phyloP scores from a whole-genome alignment of 2,113 vertebrate genomes.

The Synodontis membranacea region DNA sequence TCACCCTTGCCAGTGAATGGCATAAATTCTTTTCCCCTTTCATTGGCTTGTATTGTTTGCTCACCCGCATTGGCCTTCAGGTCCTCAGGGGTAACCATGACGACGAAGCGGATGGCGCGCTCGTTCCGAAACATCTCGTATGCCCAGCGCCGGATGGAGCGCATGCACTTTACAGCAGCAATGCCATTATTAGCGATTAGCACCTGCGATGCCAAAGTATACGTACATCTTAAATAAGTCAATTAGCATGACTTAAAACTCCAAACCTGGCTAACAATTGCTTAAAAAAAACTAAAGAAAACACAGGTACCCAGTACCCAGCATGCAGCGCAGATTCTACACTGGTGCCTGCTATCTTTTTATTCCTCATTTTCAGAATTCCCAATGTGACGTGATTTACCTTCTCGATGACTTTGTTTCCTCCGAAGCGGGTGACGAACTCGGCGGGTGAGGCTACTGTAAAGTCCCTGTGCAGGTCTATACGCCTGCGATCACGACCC shows the following conservation, averaged over 20 bases:
- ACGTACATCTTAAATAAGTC: neutral
- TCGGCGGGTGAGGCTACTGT: conserved; percentile 97
- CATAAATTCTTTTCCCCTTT: conserved; percentile 7
- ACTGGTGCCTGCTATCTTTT: neutral
- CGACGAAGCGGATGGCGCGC: conserved; percentile 93
- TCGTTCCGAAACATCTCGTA: conserved; percentile 99
- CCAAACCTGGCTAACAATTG: neutral
- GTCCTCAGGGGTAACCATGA: conserved; percentile 98
- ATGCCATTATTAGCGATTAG: conserved; percentile 99
- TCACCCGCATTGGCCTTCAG: conserved; percentile 97
- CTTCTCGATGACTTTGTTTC: conserved; percentile 98
- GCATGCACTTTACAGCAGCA: conserved; percentile 98
- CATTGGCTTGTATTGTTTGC: neutral
- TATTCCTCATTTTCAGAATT: neutral
- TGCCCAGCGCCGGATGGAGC: conserved; percentile 97
- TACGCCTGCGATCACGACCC: conserved; percentile 88
- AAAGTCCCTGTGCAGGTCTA: conserved; percentile 94
- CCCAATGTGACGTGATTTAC: conserved; percentile 62
- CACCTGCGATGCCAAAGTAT: conserved; percentile 72
- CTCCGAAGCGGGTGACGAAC: conserved; percentile 96
- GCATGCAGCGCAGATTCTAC: neutral
- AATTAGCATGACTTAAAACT: neutral
- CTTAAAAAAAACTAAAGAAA: neutral
- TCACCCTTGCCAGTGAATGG: neutral
- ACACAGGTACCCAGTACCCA: neutral